A percentile compares a stretch with the other conserved stretches of the same genome.
Evolutionary conservation across 2,888 invertebrate species (phyloP).

Genomic region (Lucinisca nassula): DNA sequence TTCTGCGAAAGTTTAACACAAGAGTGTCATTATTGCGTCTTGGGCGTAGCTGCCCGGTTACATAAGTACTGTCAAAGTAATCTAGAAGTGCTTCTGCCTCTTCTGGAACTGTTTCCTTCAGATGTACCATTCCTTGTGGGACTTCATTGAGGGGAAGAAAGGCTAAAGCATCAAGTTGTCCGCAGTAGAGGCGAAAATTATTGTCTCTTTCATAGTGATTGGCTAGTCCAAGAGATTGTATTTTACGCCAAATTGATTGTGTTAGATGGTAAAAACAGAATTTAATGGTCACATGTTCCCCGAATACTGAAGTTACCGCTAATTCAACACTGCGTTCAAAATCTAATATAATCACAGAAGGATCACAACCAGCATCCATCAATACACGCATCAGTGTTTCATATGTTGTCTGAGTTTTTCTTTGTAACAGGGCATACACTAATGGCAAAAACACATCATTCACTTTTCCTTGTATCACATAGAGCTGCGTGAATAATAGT

Average conservation of each 20-base stretch:
- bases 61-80: conserved; percentile 24
- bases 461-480: too few species aligned
- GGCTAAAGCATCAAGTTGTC: conserved; percentile 15
- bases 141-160: conserved; percentile 25
- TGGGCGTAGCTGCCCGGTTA: conserved; percentile 13
- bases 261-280: too few species aligned
- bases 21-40: background rate
- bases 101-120: too few species aligned
- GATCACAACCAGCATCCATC: too few species aligned
- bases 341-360: too few species aligned
- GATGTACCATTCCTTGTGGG: conserved; percentile 1
- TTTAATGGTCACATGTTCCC: too few species aligned
- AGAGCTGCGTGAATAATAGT: too few species aligned
- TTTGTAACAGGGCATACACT: too few species aligned
- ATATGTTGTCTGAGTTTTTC: background rate
- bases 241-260: conserved; percentile 22
- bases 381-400: too few species aligned
- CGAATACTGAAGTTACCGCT: too few species aligned
- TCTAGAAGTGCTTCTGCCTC: conserved; percentile 9
- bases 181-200: conserved; percentile 17
- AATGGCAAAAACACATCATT: too few species aligned
- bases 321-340: too few species aligned
- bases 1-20: conserved; percentile 5
- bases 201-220: background rate
- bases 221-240: conserved; percentile 19